Evolutionary conservation across 2,888 invertebrate genomes (phyloP).

Genomic region (Zhuqinia jingwanae): DNA sequence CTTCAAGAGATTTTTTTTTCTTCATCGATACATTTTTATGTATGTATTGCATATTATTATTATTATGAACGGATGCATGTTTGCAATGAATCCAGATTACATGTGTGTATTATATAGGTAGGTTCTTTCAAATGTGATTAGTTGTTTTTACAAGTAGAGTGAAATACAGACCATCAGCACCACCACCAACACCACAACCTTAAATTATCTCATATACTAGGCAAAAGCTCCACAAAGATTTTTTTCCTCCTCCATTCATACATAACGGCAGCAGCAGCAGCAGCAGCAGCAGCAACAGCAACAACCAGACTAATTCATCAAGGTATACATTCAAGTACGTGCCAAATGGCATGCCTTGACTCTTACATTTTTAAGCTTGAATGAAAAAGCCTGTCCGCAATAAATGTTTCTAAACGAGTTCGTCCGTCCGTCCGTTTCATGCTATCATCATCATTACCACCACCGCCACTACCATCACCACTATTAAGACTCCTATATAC

Average conservation of each 20-base stretch:
- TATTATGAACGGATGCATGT: background rate
- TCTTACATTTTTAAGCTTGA: slow-evolving; percentile 61
- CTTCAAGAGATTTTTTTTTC: slow-evolving; percentile 20
- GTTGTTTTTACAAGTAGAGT: slow-evolving; percentile 51
- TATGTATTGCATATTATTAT: background rate
- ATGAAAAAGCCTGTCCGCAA: slow-evolving; percentile 68
- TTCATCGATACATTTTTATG: too few species aligned
- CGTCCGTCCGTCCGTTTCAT: slow-evolving; percentile 54
- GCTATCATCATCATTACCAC: slow-evolving; percentile 46
- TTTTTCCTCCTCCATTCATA: slow-evolving; percentile 47
- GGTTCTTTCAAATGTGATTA: slow-evolving; percentile 49
- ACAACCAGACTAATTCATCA: slow-evolving; percentile 60
- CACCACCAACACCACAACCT: background rate
- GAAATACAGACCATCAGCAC: slow-evolving; percentile 42
- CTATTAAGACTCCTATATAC: background rate
- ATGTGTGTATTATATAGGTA: slow-evolving; percentile 18
- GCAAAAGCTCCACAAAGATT: background rate
- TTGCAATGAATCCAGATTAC: background rate
- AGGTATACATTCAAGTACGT: slow-evolving; percentile 66
- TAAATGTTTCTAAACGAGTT: slow-evolving; percentile 65
- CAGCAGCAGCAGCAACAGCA: too few species aligned
- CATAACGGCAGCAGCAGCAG: slow-evolving; percentile 20
- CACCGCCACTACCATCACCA: slow-evolving; percentile 11
- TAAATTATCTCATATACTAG: too few species aligned
- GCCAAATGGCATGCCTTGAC: slow-evolving; percentile 70